A percentile compares a stretch with the other conserved stretches of the same genome.
phyloP scores from a whole-genome alignment of 1,140 invertebrate genomes.

The Venustaconcha ellipsiformis region DNA sequence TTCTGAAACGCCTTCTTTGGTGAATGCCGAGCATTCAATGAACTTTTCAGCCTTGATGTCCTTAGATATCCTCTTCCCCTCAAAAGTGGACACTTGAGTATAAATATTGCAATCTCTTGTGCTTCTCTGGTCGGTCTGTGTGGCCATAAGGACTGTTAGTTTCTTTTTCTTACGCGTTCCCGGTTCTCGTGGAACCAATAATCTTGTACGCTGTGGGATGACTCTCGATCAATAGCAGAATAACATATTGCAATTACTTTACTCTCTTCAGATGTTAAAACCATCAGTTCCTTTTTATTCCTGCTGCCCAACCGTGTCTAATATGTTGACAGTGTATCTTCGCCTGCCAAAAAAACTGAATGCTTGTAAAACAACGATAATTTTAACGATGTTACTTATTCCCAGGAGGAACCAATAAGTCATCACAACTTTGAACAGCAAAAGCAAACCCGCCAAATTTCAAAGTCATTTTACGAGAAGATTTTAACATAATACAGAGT shows the following conservation, averaged over 20 bases:
- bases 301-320: constrained; percentile 24
- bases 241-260: constrained; percentile 99
- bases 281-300: constrained; percentile 40
- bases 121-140: constrained; percentile 54
- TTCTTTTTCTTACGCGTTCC: constrained; percentile 76
- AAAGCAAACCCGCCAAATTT: too few species aligned
- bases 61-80: constrained; percentile 81
- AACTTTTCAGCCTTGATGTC: constrained; percentile 84
- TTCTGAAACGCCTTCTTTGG: constrained; percentile 90
- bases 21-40: constrained; percentile 90
- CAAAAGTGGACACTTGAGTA: constrained; percentile 75
- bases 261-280: constrained; percentile 23
- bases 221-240: constrained; percentile 97
- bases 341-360: constrained; percentile 4
- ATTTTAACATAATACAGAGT: too few species aligned
- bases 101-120: constrained; percentile 83
- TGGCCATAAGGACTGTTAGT: constrained; percentile 83
- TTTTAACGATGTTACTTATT: too few species aligned
- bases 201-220: constrained; percentile 96
- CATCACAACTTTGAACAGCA: too few species aligned
- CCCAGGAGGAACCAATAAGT: too few species aligned
- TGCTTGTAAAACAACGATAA: constrained; percentile 12
- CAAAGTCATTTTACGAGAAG: too few species aligned
- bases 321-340: constrained; percentile 22
- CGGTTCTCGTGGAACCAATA: constrained; percentile 76